These are phyloP conservation scores for Bembecia ichneumoniformis DNA, from an alignment of 2,888 invertebrate genomes.

Conservation along the genomic window DNA sequence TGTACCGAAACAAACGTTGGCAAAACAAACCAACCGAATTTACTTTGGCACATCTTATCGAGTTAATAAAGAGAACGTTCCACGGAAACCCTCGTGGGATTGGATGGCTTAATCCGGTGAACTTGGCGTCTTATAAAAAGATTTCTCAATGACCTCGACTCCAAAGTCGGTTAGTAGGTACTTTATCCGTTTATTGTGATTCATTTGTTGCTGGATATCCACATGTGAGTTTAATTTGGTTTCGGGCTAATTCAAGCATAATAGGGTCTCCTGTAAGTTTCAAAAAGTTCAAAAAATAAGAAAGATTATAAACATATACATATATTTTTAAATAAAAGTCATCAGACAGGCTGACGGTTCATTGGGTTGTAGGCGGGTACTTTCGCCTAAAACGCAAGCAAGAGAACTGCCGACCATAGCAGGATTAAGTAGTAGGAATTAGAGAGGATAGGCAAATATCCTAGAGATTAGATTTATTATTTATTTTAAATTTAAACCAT, in stretches of 20 bases:
- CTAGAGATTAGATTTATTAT: too few species aligned
- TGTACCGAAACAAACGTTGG: conserved; percentile 1
- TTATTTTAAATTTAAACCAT: too few species aligned
- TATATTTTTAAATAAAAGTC: too few species aligned
- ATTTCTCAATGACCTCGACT: neutral
- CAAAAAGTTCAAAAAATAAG: neutral
- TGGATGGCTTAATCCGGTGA: conserved; percentile 16
- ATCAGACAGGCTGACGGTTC: too few species aligned
- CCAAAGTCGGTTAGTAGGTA: neutral
- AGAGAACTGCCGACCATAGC: too few species aligned
- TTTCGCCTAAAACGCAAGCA: too few species aligned
- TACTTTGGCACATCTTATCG: conserved; percentile 4
- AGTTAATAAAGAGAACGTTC: conserved; percentile 20
- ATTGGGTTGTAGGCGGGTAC: too few species aligned
- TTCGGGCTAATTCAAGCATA: too few species aligned
- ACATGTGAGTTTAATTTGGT: too few species aligned
- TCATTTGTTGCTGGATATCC: neutral
- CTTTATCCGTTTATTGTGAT: neutral
- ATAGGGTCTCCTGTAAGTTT: neutral
- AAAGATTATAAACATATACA: too few species aligned
- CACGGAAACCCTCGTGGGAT: conserved; percentile 11
- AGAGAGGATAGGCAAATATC: too few species aligned
- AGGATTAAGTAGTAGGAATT: too few species aligned
- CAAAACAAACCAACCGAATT: neutral
- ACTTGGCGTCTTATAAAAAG: neutral